Conservation (phyloP, 2,113 vertebrate species). For the Fregata magnificens region DNA sequence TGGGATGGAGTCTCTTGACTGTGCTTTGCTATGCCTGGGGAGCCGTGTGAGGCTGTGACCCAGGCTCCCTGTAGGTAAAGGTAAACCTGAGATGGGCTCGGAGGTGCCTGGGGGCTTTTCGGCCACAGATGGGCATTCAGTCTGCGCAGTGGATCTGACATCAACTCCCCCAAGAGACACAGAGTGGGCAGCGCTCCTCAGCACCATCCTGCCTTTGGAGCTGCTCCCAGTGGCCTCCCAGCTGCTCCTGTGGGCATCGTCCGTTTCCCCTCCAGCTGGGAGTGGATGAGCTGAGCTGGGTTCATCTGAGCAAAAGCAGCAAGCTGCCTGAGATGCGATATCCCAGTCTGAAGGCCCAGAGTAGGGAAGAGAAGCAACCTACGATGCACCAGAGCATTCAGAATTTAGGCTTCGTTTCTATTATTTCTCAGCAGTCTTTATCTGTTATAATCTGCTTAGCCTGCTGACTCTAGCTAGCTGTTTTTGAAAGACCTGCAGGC, state of each 20-base stretch:
- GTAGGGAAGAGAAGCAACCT: neutral
- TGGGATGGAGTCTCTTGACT: neutral
- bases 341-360: neutral
- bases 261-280: rapidly evolving
- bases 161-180: rapidly evolving
- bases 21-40: neutral
- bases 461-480: neutral
- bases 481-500: neutral
- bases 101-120: neutral
- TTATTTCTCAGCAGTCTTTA: neutral
- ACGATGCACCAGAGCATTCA: neutral
- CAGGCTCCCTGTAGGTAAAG: neutral
- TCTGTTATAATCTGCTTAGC: neutral
- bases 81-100: neutral
- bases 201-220: neutral
- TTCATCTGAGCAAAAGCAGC: neutral
- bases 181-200: neutral
- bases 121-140: rapidly evolving
- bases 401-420: neutral
- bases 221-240: neutral
- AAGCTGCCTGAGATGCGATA: neutral
- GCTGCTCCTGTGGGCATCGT: too few species aligned
- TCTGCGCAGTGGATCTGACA: rapidly evolving
- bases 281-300: rapidly evolving
- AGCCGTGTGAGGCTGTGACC: rapidly evolving